Percentiles rank a stretch among this genome's conserved stretches.
phyloP scores from a whole-genome alignment of 2,888 invertebrate genomes.

The Drosophila prolongata region DNA sequence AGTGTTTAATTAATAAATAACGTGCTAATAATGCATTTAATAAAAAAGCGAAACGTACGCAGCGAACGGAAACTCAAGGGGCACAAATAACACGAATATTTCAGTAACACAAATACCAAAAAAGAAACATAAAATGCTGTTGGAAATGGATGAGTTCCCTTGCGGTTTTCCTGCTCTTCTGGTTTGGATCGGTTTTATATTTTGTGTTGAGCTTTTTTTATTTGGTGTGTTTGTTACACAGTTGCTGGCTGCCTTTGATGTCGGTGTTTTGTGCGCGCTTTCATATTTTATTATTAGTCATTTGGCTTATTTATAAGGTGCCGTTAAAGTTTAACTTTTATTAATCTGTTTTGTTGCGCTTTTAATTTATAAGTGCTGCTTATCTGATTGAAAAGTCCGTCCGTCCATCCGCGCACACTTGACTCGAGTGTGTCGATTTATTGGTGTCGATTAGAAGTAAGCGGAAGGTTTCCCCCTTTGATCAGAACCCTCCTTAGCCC shows the following conservation, averaged over 20 bases:
- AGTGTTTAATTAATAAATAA: constrained; percentile 79
- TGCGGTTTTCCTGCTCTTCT: constrained; percentile 26
- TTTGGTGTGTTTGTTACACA: constrained; percentile 26
- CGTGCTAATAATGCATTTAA: constrained; percentile 76
- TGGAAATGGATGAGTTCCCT: constrained; percentile 37
- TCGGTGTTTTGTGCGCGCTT: constrained; percentile 57
- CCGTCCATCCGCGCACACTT: constrained; percentile 60
- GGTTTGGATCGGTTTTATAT: constrained; percentile 29
- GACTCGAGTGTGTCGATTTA: constrained; percentile 76
- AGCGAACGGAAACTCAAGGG: constrained; percentile 31
- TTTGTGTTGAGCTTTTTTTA: constrained; percentile 16
- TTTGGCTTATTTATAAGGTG: constrained; percentile 74
- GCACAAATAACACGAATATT: constrained; percentile 21
- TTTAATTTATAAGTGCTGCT: constrained; percentile 78
- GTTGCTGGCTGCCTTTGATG: constrained; percentile 62
- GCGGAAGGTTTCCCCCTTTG: constrained; percentile 20
- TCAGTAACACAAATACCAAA: constrained; percentile 13
- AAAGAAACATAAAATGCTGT: constrained; percentile 19
- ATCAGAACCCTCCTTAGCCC: neutral
- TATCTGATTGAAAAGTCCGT: constrained; percentile 71
- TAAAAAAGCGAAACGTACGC: constrained; percentile 29
- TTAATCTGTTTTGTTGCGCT: constrained; percentile 74
- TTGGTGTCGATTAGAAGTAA: constrained; percentile 63
- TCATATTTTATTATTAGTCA: constrained; percentile 77
- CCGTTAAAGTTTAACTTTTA: constrained; percentile 75